Evolutionary conservation across 2,888 invertebrate species (phyloP), one percentile per base, ranked within the genome.

Genomic region (Spodoptera picta): DNA sequence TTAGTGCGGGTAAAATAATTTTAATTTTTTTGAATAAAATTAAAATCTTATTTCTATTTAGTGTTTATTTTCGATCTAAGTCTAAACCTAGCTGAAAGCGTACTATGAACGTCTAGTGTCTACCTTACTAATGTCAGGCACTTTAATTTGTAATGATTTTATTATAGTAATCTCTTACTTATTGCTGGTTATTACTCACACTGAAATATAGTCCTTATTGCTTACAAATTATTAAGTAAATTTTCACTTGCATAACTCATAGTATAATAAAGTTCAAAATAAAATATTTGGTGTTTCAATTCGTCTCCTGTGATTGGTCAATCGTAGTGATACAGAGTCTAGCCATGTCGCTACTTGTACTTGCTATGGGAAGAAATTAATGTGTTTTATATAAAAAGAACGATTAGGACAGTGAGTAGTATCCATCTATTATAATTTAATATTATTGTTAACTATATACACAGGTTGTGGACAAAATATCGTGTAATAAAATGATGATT

Each of bases 61-160:
- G 36, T 54, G 23, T n/a, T 53, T 45, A 23, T 45, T 10, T 27
- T 36, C 23, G 2, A 44, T 24, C 0, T 56, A 68, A 14, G 50
- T 58, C 50, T 62, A 55, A 27, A 57, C 23, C 65, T 50, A 64
- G 57, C 48, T 24, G 48, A 42, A 65, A 72, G 49, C 48, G 27
- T 53, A 49, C 7, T 51, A 50, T 53, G 49, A 19, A 69, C 52
- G 45, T 49, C 52, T 61, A 69, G 14, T 53, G 36, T 36, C 36
- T 36, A 36, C 43, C 70, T 68, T 49, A 58, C 49, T 77, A 69
- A 47, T 49, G 65, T 57, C 71, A 81, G 82, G 81, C 81, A 81
- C 81, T 82, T 72, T 54, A 61, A 65, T 73, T 75, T 73, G 58
- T 67, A 62, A 66, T 67, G 41, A 65, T 19, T 52, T 36, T 41